Evolutionary conservation across 2,113 vertebrate species (phyloP).

Genomic region (Crotalus viridis): DNA sequence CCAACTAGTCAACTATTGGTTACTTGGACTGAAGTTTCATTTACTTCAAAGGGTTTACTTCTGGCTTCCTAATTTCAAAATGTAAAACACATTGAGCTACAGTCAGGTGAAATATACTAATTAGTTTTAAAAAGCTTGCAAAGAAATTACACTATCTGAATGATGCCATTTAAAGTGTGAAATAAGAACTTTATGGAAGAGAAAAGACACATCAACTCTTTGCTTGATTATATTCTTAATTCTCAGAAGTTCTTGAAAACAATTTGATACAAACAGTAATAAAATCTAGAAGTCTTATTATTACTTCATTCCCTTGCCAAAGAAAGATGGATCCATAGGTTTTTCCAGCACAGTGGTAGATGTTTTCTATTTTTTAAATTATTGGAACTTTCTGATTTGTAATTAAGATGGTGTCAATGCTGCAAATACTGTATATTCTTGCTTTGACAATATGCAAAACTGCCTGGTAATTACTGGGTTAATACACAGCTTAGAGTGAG

Average conservation of each 20-base stretch:
- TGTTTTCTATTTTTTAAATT: background rate
- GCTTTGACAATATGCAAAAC: no score
- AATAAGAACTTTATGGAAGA: background rate
- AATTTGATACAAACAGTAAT: background rate
- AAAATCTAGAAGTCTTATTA: background rate
- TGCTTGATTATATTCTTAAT: background rate
- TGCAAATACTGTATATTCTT: no score
- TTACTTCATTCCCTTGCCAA: background rate
- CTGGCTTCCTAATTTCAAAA: background rate
- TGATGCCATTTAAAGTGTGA: background rate
- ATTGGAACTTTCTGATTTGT: background rate
- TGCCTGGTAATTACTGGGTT: no score
- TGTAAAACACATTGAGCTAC: background rate
- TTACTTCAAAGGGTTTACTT: background rate
- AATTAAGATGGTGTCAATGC: background rate
- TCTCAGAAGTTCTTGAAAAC: background rate
- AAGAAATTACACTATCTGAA: background rate
- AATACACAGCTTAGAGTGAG: no score
- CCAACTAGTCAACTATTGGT: background rate
- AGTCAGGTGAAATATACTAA: background rate
- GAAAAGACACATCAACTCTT: background rate
- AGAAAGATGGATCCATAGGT: background rate
- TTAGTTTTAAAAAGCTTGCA: background rate
- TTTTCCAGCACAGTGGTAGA: background rate
- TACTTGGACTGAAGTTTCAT: background rate